phyloP scores from a whole-genome alignment of 2,888 invertebrate species.

The Callyntrura sp. region DNA sequence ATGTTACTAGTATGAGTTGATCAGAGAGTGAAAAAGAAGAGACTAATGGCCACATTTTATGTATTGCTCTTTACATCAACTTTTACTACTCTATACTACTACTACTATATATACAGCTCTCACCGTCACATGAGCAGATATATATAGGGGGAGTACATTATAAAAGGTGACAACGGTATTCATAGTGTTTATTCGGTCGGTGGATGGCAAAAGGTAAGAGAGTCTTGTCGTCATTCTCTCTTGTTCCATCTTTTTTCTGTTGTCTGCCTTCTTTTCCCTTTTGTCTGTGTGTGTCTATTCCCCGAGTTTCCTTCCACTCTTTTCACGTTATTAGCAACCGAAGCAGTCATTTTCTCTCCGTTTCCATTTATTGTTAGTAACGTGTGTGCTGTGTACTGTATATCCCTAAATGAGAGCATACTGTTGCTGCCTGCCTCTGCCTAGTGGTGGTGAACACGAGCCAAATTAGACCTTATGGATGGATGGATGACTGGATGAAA shows the following conservation, averaged over 20 bases:
- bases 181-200: slow-evolving; percentile 70
- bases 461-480: slow-evolving; percentile 77
- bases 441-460: slow-evolving; percentile 58
- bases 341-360: slow-evolving; percentile 32
- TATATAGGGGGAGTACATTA: slow-evolving; percentile 32
- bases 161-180: slow-evolving; percentile 36
- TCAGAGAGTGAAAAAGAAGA: slow-evolving; percentile 62
- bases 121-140: not conserved
- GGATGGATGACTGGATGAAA: slow-evolving; percentile 74
- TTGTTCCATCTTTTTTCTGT: slow-evolving; percentile 16
- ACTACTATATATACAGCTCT: not conserved
- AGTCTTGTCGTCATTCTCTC: slow-evolving; percentile 49
- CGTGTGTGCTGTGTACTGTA: not conserved
- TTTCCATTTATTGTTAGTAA: not conserved
- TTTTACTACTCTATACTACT: no score
- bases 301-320: slow-evolving; percentile 34
- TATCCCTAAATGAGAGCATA: slow-evolving; percentile 24
- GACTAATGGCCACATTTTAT: slow-evolving; percentile 51
- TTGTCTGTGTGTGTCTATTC: slow-evolving; percentile 21
- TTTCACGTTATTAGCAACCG: slow-evolving; percentile 44
- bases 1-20: slow-evolving; percentile 57
- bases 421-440: slow-evolving; percentile 17
- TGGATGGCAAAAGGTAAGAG: slow-evolving; percentile 67
- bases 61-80: slow-evolving; percentile 1
- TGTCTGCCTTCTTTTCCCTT: slow-evolving; percentile 41